Percentiles rank a stretch among this genome's conserved stretches.
These are phyloP conservation scores for Lasiurus cinereus DNA, from an alignment of 2,113 vertebrate genomes.

Conservation along the genomic window DNA sequence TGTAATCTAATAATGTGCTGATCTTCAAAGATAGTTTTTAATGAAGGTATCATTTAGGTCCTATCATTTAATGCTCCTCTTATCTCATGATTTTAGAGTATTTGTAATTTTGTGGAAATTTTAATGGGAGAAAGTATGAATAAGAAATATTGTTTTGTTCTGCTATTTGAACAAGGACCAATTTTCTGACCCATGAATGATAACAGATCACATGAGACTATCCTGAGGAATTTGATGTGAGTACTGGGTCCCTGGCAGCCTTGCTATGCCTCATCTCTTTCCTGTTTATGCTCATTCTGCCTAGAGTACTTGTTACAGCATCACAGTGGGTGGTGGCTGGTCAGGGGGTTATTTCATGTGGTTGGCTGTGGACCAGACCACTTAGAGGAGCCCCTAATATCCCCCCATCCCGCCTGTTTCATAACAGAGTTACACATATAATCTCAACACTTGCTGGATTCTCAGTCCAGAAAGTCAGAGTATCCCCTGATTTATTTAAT, in stretches of 20 bases:
- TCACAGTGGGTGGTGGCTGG: rapidly evolving
- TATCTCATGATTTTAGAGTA: not conserved
- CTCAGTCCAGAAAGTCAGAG: not conserved
- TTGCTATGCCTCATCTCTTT: rapidly evolving
- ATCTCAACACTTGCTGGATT: rapidly evolving
- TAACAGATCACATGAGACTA: not conserved
- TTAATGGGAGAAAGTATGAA: rapidly evolving
- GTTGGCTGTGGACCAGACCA: rapidly evolving
- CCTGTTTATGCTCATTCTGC: rapidly evolving
- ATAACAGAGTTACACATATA: rapidly evolving
- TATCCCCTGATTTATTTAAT: not conserved
- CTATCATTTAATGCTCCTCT: not conserved
- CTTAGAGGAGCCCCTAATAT: rapidly evolving
- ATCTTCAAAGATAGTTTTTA: not conserved
- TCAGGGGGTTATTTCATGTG: not conserved
- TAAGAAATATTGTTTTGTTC: rapidly evolving
- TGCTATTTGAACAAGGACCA: rapidly evolving
- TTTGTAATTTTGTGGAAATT: not conserved
- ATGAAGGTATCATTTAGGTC: not conserved
- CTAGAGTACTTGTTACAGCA: rapidly evolving
- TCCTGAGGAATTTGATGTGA: rapidly evolving
- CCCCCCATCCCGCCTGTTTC: rapidly evolving
- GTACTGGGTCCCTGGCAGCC: rapidly evolving
- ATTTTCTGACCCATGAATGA: not conserved
- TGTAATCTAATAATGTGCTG: not conserved